Base-by-base conservation (phyloP, 2,113 vertebrate genomes). In the Pleuronectes platessa region DNA sequence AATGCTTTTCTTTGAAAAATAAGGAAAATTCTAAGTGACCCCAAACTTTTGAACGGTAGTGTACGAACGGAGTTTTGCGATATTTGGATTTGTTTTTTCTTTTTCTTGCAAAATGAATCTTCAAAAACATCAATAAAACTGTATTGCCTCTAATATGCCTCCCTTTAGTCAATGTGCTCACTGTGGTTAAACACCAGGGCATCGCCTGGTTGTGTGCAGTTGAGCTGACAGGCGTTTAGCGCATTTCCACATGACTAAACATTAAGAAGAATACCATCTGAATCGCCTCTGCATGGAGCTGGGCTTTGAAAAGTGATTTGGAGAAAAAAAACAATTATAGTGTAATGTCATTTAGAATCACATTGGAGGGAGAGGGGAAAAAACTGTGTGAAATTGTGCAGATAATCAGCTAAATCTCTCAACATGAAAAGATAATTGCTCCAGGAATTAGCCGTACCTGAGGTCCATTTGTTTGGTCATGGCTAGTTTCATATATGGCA, bases 391-490 rank as follows among this genome's bases (percentile, higher is more conserved):
- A 99, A 99, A 99, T 99, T 95, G 97, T 96, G 96, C 97, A 97
- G 97, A 97, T 99, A 99, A 99, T 99, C 97, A 96, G 96, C 97
- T 99, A 99, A 98, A 99, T 97, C 97, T 97, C 96, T 95, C 96
- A 97, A 99, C 98, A 99, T 95, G 97, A 96, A 96, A 98, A 97
- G 96, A 97, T 99, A 99, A 99, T 99, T 99, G 97, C 96, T 96
- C 94, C 90, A 94, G 96, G 96, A 98, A 99, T 99, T 98, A 98
- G 95, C 96, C 95, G 95, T 98, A 99, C 97, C 97, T 98, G 96
- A 94, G 95, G 96, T 97, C 96, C 96, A 97, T 98, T 97, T 96
- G 95, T 97, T 97, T 96, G 96, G 98, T 99, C 98, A 99, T 97
- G 98, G 97, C 96, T 97, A 98, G 97, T 97, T 98, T 98, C 96